Base-by-base conservation (phyloP, 2,797 vertebrate species). In the Pangasius krempfi region DNA sequence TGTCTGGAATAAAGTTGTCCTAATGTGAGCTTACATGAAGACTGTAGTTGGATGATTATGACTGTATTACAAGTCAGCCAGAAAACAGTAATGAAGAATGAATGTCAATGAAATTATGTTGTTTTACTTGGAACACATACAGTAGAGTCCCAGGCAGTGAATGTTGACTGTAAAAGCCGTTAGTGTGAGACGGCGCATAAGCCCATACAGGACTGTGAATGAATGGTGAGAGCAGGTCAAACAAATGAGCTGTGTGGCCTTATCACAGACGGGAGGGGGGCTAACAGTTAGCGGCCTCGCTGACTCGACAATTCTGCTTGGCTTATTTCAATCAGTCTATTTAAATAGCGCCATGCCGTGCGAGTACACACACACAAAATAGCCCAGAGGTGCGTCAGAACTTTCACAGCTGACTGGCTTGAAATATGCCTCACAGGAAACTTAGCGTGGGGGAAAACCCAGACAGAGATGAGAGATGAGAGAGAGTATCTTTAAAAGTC, bases 361-460 rank as follows among this genome's bases (percentile, higher is more conserved):
- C 72, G 20, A 73, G 86, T 86, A 89, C 79, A 86, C 68, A 85
- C 84, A 88, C 84, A 93, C 93, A 93, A 95, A 95, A 95, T 93
- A 95, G 92, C 92, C 92, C 92, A 93, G 95, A 92, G 75, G 92
- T 93, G 93, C 93, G 94, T 94, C 94, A 94, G 92, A 93, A 92
- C 86, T 92, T 92, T 94, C 94, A 94, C 92, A 94, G 92, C 92
- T 89, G 93, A 94, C 94, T 93, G 93, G 93, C 92, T 93, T 93
- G 92, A 94, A 93, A 93, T 91, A 93, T 93, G 93, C 92, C 91
- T 94, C 91, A 93, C 92, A 93, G 93, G 94, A 95, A 94, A 92
- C 93, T 88, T 91, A 89, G 92, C 89, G 92, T 94, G 92, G 76
- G 75, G 88, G 62, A 88, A 86, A 91, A 84, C 25, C 86, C 54